Evolutionary conservation across 1,140 invertebrate species (phyloP).

Genomic region (Pantala flavescens): DNA sequence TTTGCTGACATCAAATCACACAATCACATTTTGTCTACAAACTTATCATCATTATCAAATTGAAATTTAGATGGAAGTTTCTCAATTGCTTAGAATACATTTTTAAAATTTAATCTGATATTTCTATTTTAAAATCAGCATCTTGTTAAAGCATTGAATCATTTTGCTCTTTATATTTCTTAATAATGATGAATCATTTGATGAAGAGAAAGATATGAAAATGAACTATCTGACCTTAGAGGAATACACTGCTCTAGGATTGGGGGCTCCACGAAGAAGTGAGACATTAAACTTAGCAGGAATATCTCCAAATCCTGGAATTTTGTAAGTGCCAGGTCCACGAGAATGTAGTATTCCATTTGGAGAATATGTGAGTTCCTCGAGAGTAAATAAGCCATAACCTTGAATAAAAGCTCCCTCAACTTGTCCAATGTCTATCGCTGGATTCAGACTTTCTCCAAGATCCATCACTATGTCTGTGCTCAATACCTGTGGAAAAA

Average conservation of each 20-base stretch:
- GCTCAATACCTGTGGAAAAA: conserved; percentile 50
- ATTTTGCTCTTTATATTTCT: too few species aligned
- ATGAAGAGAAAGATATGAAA: too few species aligned
- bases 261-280: conserved; percentile 73
- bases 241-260: conserved; percentile 84
- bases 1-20: too few species aligned
- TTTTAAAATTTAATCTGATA: too few species aligned
- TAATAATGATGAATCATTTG: too few species aligned
- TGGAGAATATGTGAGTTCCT: conserved; percentile 78
- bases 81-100: too few species aligned
- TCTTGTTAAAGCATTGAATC: too few species aligned
- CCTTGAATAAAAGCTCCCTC: conserved; percentile 92
- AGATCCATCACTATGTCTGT: conserved; percentile 95
- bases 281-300: conserved; percentile 88
- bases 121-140: too few species aligned
- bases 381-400: conserved; percentile 82
- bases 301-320: conserved; percentile 82
- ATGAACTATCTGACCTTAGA: conserved; percentile 74
- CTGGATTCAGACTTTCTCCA: conserved; percentile 84
- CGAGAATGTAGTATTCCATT: conserved; percentile 67
- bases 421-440: conserved; percentile 92
- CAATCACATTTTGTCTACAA: too few species aligned
- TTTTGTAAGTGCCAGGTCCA: conserved; percentile 88
- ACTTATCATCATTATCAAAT: too few species aligned
- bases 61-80: too few species aligned